phyloP scores from a whole-genome alignment of 1,140 invertebrate species.

The Drosophila dunni region DNA sequence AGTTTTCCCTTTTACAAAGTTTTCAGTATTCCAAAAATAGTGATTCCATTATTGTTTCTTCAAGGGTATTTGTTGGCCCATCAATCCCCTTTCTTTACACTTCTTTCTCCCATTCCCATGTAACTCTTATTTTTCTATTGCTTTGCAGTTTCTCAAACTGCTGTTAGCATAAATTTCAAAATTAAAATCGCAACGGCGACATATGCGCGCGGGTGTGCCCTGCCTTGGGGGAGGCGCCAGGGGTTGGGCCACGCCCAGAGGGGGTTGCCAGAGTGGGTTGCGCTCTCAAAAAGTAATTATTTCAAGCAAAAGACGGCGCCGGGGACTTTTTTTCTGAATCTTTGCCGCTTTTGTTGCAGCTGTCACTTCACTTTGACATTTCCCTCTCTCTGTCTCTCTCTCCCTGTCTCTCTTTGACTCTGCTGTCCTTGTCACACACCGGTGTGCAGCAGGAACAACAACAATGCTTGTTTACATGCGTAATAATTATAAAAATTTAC shows the following conservation, averaged over 20 bases:
- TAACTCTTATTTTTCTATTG: conserved; percentile 35
- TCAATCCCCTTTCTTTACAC: background rate
- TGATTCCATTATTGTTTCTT: no score
- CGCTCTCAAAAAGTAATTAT: conserved; percentile 84
- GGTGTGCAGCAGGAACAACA: background rate
- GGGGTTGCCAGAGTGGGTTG: conserved; percentile 34
- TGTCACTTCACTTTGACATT: conserved; percentile 75
- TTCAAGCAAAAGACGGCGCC: conserved; percentile 74
- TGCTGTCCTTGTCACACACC: background rate
- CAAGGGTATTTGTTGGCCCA: conserved; percentile 16
- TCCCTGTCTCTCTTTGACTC: background rate
- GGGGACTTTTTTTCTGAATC: conserved; percentile 40
- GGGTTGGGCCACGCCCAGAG: background rate
- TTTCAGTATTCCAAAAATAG: no score
- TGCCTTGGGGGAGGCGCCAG: conserved; percentile 10
- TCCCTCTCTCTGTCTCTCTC: conserved; percentile 35
- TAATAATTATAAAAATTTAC: conserved; percentile 82
- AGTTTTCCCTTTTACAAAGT: no score
- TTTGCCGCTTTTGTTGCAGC: conserved; percentile 63
- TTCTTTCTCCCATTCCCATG: conserved; percentile 4
- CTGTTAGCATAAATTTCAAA: conserved; percentile 82
- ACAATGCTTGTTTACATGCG: conserved; percentile 75
- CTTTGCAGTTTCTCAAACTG: conserved; percentile 73
- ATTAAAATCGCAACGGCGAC: conserved; percentile 82
- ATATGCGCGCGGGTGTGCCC: conserved; percentile 67